phyloP scores from a whole-genome alignment of 1,140 invertebrate genomes.

The Penaeus indicus region DNA sequence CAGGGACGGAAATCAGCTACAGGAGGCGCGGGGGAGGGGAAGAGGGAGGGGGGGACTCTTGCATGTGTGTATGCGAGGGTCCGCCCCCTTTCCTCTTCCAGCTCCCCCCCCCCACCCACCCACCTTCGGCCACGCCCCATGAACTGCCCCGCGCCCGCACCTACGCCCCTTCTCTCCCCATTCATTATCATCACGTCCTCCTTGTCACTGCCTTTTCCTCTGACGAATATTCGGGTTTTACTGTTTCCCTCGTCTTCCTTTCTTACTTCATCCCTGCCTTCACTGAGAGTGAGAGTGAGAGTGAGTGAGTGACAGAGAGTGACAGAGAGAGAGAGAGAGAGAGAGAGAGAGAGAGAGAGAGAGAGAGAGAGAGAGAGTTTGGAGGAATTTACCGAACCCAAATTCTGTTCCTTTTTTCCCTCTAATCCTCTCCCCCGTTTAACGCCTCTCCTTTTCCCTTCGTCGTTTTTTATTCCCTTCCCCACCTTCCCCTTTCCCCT shows the following conservation, averaged over 20 bases:
- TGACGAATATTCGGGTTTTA: background rate
- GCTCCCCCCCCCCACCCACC: too few species aligned
- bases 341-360: background rate
- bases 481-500: background rate
- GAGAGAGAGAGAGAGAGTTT: background rate
- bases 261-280: background rate
- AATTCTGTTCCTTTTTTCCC: background rate
- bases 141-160: too few species aligned
- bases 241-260: conserved; percentile 7
- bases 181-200: background rate
- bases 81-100: too few species aligned
- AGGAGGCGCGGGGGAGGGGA: too few species aligned
- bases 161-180: background rate
- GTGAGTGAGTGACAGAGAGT: background rate
- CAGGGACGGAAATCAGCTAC: too few species aligned
- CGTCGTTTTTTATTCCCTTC: background rate
- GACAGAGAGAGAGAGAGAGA: background rate
- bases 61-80: too few species aligned
- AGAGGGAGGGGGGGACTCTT: too few species aligned
- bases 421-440: background rate
- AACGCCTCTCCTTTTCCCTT: too few species aligned
- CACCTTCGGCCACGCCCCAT: too few species aligned
- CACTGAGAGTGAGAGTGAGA: background rate
- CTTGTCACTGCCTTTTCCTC: too few species aligned
- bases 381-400: background rate